These are phyloP conservation scores for Erythrolamprus reginae DNA, from an alignment of 2,113 vertebrate species.

Conservation along the genomic window DNA sequence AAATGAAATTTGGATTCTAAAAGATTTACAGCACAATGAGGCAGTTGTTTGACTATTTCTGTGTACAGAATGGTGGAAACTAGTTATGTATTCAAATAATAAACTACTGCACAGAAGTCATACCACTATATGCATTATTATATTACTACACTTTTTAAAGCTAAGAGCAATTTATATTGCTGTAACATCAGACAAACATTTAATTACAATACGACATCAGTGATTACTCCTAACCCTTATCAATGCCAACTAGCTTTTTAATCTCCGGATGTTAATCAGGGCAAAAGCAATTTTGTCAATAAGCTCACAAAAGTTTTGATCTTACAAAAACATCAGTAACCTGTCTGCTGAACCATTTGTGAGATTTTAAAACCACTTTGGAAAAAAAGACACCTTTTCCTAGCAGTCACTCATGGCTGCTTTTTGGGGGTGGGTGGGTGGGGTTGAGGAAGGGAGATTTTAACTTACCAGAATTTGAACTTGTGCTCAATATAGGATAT, in stretches of 20 bases:
- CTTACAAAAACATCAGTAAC: background rate
- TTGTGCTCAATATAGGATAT: background rate
- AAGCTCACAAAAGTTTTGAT: background rate
- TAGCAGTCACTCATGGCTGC: background rate
- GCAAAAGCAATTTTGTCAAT: background rate
- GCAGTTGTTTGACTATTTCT: background rate
- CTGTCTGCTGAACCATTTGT: background rate
- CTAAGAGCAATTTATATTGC: background rate
- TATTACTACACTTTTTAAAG: background rate
- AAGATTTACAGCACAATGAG: background rate
- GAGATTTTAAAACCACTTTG: background rate
- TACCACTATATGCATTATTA: background rate
- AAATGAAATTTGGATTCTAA: background rate
- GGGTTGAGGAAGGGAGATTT: background rate
- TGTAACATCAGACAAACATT: background rate
- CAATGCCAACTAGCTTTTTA: background rate
- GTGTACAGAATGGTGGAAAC: background rate
- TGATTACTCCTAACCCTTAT: background rate
- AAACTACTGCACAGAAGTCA: background rate
- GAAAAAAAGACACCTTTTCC: background rate
- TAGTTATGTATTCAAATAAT: background rate
- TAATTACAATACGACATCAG: background rate
- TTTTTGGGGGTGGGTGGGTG: accelerated
- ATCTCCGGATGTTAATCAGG: background rate
- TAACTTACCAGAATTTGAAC: background rate